Evolutionary conservation across 2,797 vertebrate species (phyloP), one percentile per base, ranked within the genome.

Genomic region (Cirrhinus mrigala): DNA sequence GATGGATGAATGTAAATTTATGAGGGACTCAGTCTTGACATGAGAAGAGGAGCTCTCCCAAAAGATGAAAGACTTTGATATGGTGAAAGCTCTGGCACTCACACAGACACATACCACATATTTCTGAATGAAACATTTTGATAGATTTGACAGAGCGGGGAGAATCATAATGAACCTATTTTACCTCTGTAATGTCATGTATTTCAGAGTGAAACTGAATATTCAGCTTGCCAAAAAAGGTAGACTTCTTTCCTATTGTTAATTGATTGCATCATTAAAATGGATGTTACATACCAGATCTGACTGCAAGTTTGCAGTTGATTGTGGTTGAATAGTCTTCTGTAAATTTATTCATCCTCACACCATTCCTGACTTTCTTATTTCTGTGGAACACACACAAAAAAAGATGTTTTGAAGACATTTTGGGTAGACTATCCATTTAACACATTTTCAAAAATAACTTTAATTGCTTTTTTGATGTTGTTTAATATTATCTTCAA

Each of bases 81-180:
- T 71, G 29, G 52, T 71, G 70, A 75, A 77, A 68, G 81, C 68
- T 84, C 50, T 79, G 46, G 66, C 64, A 70, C 73, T 46, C 70
- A 44, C 62, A 73, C 33, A 58, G 79, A 76, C 40, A 50, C 66
- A 64, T 44, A 81, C 24, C 20, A 46, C 27, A 64, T 64, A 83
- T 75, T 86, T 71, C 73, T 50, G 40, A 62, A 76, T 27, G 50
- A 78, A 74, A 37, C n/a, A 75, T 68, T 56, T 68, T 58, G 62
- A 75, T 54, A 68, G 81, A 74, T 86, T 71, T 85, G 77, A 85
- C 62, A 85, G 66, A 56, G 74, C 29, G 18, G 7, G 16, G 48
- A n/a, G 70, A 80, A 58, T 68, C 24, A 71, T 37, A 50, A 56
- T 56, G 44, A 68, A 68, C 15, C 64, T 48, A 24, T 74, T 40